Evolutionary conservation across 2,797 vertebrate species (phyloP), one percentile per base, ranked within the genome.

Genomic region (Decapterus maruadsi): DNA sequence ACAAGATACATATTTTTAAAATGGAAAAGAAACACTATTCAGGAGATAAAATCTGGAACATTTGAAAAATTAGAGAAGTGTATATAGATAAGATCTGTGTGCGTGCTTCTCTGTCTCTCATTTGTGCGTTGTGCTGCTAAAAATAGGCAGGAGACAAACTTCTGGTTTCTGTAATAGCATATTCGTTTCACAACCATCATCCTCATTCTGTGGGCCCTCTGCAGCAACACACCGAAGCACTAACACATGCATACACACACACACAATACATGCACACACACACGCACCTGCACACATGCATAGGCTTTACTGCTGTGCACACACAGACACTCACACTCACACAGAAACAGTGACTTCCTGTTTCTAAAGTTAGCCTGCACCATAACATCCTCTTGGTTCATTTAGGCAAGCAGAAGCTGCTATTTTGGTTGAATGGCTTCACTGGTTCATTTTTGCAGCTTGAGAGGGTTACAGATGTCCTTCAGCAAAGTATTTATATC

Each of bases 361-460:
- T 93, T 93, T 92, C 93, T 94, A 94, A 92, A 94, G 91, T 93
- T 93, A 93, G 93, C 84, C 89, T 84, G 74, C 88, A 90, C 92
- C 90, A 91, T 90, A 91, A 93, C 93, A 94, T 94, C 93, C 93
- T 93, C 88, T 92, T 82, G 75, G 88, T 91, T 92, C 91, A 91
- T 93, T 90, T 93, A 89, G 77, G 89, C 88, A 85, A 92, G 86
- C 85, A 89, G 84, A 93, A 83, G 84, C 86, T 84, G 79, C 92
- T 94, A 93, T 94, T 94, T 93, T 90, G 72, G 92, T 92, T 89
- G 78, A 90, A 65, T 72, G 72, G 80, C 75, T 84, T 81, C 82
- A 58, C 3, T 76, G 68, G 68, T 68, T 80, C 54, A 56, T 68
- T 78, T 70, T 68, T 81, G 59, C 72, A 83, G 78, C 31, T 75